Evolutionary conservation across 2,888 invertebrate species (phyloP).

Genomic region (Lasioglossum morio): DNA sequence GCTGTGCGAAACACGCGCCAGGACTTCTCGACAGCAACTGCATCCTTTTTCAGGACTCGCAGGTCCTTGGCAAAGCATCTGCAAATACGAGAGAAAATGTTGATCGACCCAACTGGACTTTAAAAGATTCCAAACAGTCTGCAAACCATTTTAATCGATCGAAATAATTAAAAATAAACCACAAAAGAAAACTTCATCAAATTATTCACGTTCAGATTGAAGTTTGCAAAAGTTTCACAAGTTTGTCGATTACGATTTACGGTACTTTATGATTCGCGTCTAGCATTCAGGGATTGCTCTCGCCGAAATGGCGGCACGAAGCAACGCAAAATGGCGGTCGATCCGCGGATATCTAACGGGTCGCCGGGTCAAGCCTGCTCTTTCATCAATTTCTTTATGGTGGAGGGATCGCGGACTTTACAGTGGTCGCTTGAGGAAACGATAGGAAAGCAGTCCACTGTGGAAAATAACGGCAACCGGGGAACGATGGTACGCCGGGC

Average conservation of each 20-base stretch:
- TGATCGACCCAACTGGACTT: background rate
- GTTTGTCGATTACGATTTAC: too few relatives aligned
- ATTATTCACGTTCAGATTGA: too few relatives aligned
- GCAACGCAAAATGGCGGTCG: background rate
- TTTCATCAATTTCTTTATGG: conserved; percentile 45
- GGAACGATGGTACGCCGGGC: background rate
- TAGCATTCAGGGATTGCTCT: background rate
- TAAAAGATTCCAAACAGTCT: too few relatives aligned
- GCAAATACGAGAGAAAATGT: background rate
- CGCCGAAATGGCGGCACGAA: background rate
- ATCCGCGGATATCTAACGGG: conserved; percentile 33
- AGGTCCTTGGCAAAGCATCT: background rate
- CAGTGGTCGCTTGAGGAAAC: conserved; percentile 17
- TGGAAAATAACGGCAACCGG: conserved; percentile 23
- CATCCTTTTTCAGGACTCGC: background rate
- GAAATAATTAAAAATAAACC: too few relatives aligned
- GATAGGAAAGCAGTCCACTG: conserved; percentile 35
- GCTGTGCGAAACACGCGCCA: background rate
- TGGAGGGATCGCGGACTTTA: conserved; percentile 21
- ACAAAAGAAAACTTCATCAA: too few relatives aligned
- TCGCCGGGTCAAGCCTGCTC: conserved; percentile 32
- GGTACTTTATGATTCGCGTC: background rate
- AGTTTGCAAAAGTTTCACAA: too few relatives aligned
- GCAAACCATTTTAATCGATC: too few relatives aligned
- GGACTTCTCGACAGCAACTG: background rate